Evolutionary conservation across 23 tunicate species (phyloP), one percentile per base, ranked within the genome.

Genomic region (Clavelina lepadiformis): DNA sequence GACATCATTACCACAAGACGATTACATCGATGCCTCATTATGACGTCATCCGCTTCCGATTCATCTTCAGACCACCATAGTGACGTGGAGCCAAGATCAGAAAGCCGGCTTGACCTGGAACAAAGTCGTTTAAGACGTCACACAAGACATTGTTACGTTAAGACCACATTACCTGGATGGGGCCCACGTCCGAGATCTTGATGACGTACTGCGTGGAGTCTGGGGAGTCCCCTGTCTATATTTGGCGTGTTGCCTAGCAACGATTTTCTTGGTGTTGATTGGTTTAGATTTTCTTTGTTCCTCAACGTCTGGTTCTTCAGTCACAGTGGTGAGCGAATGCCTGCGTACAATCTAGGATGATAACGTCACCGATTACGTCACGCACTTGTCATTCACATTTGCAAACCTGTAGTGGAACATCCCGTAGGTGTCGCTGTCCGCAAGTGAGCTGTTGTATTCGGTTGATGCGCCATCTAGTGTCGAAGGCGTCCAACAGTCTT

Each of bases 11-110:
- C n/a, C n/a, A n/a, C n/a, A n/a, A n/a, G n/a, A n/a, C n/a, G n/a
- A n/a, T n/a, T n/a, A n/a, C n/a, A n/a, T n/a, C n/a, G n/a, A n/a
- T 26, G 59, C 18, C 7, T 15, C 23, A 6, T 22, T 13, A 53
- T 28, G 11, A 19, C 46, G n/a, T 25, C 68, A 2, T 65, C 71
- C 18, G 24, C 31, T 34, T 33, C 54, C 27, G 53, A 41, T 65
- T 65, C 71, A 33, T 65, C 71, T 1, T 65, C 71, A 21, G 71
- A 27, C 71, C 71, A 65, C 71, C 71, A 65, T 22, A 65, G 45
- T 41, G 71, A 65, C 36, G 55, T 38, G 27, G 54, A 26, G 2
- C 51, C 45, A 45, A 33, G 45, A 27, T 31, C 55, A 1, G 55
- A 65, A 2, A 24, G 25, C 26, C 55, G 45, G 38, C 54, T 45